A percentile compares a stretch with the other conserved stretches of the same genome.
phyloP scores from a whole-genome alignment of 2,888 invertebrate genomes.

The Lepas anatifera region DNA sequence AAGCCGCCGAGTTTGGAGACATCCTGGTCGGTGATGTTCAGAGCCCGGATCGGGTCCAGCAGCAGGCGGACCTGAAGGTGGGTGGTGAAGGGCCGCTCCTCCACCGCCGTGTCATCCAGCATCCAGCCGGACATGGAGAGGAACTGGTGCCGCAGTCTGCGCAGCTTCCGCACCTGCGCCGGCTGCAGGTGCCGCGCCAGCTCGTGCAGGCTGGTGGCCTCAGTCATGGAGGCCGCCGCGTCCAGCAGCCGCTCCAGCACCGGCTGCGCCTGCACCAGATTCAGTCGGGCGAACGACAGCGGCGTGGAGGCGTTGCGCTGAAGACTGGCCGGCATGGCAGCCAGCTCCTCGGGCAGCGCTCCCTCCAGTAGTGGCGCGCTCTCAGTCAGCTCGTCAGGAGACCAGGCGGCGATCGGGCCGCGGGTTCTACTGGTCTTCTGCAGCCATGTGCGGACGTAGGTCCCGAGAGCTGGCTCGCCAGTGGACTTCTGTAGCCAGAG shows the following conservation, averaged over 20 bases:
- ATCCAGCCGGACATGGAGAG: neutral
- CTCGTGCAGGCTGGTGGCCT: neutral
- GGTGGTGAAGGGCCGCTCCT: slow-evolving; percentile 4
- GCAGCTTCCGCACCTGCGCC: neutral
- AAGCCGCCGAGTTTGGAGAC: neutral
- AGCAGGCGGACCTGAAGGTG: slow-evolving; percentile 1
- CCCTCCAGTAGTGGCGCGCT: neutral
- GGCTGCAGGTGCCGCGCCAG: slow-evolving; percentile 11
- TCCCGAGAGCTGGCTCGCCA: neutral
- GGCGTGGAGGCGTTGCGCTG: neutral
- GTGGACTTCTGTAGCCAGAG: neutral
- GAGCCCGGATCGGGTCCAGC: neutral
- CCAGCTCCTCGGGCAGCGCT: slow-evolving; percentile 5
- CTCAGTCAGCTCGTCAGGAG: neutral
- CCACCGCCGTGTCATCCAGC: neutral
- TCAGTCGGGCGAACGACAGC: neutral
- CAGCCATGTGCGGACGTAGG: neutral
- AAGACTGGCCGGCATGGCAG: neutral
- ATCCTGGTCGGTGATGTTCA: neutral
- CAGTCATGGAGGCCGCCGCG: neutral
- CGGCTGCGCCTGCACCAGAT: slow-evolving; percentile 3
- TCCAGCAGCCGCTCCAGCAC: neutral
- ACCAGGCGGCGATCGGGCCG: neutral
- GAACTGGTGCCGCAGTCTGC: neutral
- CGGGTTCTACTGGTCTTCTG: neutral